phyloP scores from a whole-genome alignment of 2,888 invertebrate species.

The Argyresthia albistria region DNA sequence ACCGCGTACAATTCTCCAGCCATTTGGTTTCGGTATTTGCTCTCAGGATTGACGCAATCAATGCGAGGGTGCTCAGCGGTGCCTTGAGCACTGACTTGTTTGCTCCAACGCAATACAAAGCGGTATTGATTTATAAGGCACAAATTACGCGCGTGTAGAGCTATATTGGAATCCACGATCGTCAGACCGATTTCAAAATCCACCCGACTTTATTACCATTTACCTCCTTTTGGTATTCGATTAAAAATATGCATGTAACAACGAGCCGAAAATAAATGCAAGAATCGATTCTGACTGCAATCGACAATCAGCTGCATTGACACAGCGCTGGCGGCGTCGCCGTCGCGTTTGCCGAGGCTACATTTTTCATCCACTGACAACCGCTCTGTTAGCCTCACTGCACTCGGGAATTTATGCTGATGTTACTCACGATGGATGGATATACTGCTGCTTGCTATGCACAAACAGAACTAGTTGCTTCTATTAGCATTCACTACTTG shows the following conservation, averaged over 20 bases:
- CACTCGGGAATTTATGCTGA: constrained; percentile 25
- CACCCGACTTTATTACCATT: too few species aligned
- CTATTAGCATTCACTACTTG: too few species aligned
- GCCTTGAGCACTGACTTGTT: constrained; percentile 29
- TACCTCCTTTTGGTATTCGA: too few species aligned
- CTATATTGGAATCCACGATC: background rate
- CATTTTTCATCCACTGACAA: constrained; percentile 46
- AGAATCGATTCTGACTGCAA: too few species aligned
- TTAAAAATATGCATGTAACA: too few species aligned
- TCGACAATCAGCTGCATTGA: constrained; percentile 42
- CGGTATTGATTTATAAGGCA: constrained; percentile 17
- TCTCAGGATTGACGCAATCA: constrained; percentile 27
- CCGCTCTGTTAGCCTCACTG: constrained; percentile 6
- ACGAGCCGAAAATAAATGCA: too few species aligned
- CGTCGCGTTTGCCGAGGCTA: constrained; percentile 19
- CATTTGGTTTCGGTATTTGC: background rate
- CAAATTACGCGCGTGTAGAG: constrained; percentile 2
- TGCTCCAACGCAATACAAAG: constrained; percentile 29
- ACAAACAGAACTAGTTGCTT: too few species aligned
- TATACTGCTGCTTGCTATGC: background rate
- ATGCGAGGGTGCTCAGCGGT: constrained; percentile 22
- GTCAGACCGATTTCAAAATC: too few species aligned
- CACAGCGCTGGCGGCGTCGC: constrained; percentile 16
- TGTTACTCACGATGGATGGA: constrained; percentile 16
- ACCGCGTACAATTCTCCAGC: too few species aligned